phyloP scores from a whole-genome alignment of 2,888 invertebrate species.

The Oeneis ivallda region DNA sequence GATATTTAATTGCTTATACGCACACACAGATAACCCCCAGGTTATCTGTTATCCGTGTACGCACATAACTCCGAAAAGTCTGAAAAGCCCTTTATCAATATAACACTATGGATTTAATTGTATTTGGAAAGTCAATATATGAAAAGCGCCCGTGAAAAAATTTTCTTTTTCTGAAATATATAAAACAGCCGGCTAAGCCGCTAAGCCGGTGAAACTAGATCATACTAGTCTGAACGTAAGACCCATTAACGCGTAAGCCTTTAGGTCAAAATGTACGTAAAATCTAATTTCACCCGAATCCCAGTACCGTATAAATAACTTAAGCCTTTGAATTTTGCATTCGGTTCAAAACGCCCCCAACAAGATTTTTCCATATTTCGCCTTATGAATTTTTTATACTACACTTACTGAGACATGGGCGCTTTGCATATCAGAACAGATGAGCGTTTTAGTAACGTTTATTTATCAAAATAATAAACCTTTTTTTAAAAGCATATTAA shows the following conservation, averaged over 20 bases:
- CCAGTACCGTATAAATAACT: slow-evolving; percentile 43
- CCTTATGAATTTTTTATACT: slow-evolving; percentile 62
- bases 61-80: too few species aligned
- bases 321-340: slow-evolving; percentile 44
- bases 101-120: too few species aligned
- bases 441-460: slow-evolving; percentile 29
- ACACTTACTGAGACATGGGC: slow-evolving; percentile 47
- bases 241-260: slow-evolving; percentile 20
- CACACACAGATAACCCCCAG: too few species aligned
- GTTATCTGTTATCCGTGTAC: too few species aligned
- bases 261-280: slow-evolving; percentile 27
- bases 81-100: too few species aligned
- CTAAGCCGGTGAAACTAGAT: slow-evolving; percentile 17
- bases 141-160: too few species aligned
- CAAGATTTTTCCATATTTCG: slow-evolving; percentile 63
- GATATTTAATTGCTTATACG: too few species aligned
- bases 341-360: slow-evolving; percentile 42
- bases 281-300: slow-evolving; percentile 33
- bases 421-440: slow-evolving; percentile 33
- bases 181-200: slow-evolving; percentile 6
- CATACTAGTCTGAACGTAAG: slow-evolving; percentile 9
- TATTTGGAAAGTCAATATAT: too few species aligned
- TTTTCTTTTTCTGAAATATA: slow-evolving; percentile 9
- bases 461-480: neutral
- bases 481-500: too few species aligned